phyloP scores from a whole-genome alignment of 2,113 vertebrate genomes.

The Hyperopisus bebe region DNA sequence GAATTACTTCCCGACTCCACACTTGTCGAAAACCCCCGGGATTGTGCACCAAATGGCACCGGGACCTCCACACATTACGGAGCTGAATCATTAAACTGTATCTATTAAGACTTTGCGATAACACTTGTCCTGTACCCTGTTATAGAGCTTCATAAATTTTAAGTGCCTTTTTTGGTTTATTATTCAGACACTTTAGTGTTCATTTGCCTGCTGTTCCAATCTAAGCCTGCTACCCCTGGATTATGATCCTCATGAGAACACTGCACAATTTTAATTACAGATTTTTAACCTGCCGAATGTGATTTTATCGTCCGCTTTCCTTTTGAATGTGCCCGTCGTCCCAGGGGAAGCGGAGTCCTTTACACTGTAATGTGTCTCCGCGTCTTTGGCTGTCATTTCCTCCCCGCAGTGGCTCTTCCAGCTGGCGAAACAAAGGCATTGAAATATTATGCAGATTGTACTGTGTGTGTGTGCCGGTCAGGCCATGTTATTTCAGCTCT shows the following conservation, averaged over 20 bases:
- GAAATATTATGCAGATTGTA: slow-evolving; percentile 54
- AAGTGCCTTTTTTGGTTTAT: slow-evolving; percentile 39
- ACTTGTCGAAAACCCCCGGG: slow-evolving; percentile 10
- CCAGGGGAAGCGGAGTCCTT: slow-evolving; percentile 30
- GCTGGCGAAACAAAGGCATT: slow-evolving; percentile 49
- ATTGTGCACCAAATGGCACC: slow-evolving; percentile 37
- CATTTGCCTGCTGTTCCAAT: slow-evolving; percentile 41
- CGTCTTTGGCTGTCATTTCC: slow-evolving; percentile 26
- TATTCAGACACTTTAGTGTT: slow-evolving; percentile 39
- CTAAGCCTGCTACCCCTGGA: slow-evolving; percentile 44
- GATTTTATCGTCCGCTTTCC: slow-evolving; percentile 47
- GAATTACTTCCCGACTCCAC: background rate
- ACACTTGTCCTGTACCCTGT: slow-evolving; percentile 48
- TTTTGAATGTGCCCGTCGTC: slow-evolving; percentile 24
- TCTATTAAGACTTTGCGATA: slow-evolving; percentile 33
- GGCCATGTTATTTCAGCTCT: slow-evolving; percentile 29
- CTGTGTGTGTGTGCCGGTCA: slow-evolving; percentile 29
- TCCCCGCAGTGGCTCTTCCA: slow-evolving; percentile 30
- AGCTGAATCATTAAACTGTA: slow-evolving; percentile 39
- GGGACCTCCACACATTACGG: slow-evolving; percentile 32
- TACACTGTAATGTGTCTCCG: slow-evolving; percentile 22
- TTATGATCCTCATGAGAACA: slow-evolving; percentile 45
- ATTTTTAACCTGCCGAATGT: slow-evolving; percentile 50
- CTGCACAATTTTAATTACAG: slow-evolving; percentile 54
- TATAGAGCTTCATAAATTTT: slow-evolving; percentile 48